These are phyloP conservation scores for Oreochromis mossambicus DNA, from an alignment of 2,797 vertebrate species.

Conservation along the genomic window DNA sequence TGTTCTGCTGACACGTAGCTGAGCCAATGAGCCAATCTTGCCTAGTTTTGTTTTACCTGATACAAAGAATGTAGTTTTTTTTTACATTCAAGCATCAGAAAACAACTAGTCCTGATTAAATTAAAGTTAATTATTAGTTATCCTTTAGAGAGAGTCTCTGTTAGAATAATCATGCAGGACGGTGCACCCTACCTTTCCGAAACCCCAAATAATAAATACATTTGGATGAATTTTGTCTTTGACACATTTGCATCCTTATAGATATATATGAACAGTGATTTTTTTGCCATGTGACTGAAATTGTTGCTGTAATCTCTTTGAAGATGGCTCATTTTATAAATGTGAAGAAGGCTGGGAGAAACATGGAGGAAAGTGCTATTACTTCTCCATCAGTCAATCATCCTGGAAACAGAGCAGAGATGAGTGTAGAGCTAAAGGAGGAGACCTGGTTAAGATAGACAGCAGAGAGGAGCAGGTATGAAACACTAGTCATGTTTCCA, in stretches of 20 bases:
- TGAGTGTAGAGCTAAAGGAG: too few relatives aligned
- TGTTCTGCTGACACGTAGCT: not conserved
- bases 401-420: too few relatives aligned
- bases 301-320: fast-evolving
- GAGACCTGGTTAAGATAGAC: too few relatives aligned
- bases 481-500: too few relatives aligned
- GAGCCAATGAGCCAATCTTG: not conserved
- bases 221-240: not conserved
- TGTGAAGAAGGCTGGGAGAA: too few relatives aligned
- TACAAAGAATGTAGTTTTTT: too few relatives aligned
- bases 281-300: not conserved
- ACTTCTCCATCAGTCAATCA: too few relatives aligned
- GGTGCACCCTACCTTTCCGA: not conserved
- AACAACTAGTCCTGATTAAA: not conserved
- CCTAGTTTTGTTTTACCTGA: not conserved
- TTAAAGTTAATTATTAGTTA: not conserved
- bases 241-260: not conserved
- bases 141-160: not conserved
- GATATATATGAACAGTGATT: not conserved
- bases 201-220: not conserved
- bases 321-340: not conserved
- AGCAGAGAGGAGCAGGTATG: too few relatives aligned
- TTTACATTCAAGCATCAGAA: not conserved
- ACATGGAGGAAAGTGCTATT: too few relatives aligned
- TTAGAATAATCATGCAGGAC: not conserved